phyloP scores from a whole-genome alignment of 2,888 invertebrate genomes.

The Gortyna flavago region DNA sequence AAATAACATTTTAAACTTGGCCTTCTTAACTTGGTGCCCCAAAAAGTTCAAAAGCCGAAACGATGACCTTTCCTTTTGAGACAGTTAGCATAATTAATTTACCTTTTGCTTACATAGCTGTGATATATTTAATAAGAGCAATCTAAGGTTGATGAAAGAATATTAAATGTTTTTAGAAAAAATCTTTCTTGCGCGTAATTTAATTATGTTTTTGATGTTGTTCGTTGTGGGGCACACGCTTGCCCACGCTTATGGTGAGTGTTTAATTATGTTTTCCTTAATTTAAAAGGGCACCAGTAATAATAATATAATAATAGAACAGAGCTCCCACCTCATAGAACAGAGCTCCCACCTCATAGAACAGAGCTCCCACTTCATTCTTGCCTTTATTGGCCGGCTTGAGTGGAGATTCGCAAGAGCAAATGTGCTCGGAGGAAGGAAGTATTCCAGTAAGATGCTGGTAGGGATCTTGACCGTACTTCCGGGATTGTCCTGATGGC shows the following conservation, averaged over 20 bases:
- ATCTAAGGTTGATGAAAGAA: conserved; percentile 15
- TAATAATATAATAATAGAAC: too few species aligned
- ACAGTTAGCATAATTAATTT: conserved; percentile 54
- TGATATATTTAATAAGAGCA: conserved; percentile 34
- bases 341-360: too few species aligned
- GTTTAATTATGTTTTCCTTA: neutral
- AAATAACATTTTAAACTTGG: conserved; percentile 32
- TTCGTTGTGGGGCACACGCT: too few species aligned
- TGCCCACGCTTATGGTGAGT: too few species aligned
- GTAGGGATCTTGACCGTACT: too few species aligned
- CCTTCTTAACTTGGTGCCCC: conserved; percentile 16
- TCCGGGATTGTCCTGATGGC: too few species aligned
- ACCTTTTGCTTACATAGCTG: conserved; percentile 41
- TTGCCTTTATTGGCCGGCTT: too few species aligned
- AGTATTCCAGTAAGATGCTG: too few species aligned
- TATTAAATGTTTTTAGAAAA: neutral
- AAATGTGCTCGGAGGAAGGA: too few species aligned
- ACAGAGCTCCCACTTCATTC: too few species aligned
- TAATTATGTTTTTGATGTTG: neutral
- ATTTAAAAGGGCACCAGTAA: neutral
- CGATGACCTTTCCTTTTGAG: conserved; percentile 35
- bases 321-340: too few species aligned
- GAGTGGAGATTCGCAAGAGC: too few species aligned
- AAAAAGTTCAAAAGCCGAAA: conserved; percentile 43
- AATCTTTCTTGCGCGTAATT: neutral